phyloP scores from a whole-genome alignment of 2,888 invertebrate species.

The Gymnocheta viridis region DNA sequence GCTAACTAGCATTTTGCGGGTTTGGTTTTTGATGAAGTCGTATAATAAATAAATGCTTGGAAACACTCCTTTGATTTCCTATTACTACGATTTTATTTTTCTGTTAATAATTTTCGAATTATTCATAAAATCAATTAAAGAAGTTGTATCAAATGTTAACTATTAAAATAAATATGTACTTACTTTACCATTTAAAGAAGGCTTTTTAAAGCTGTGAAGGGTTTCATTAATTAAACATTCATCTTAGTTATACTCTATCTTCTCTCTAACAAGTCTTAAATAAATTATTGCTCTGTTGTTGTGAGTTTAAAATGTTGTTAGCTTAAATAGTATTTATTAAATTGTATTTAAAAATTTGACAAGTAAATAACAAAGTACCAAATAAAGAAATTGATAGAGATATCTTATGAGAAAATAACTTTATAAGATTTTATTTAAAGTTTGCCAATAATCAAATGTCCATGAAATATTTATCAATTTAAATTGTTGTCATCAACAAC shows the following conservation, averaged over 20 bases:
- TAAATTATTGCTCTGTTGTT: not conserved
- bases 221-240: too few relatives aligned
- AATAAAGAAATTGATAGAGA: not conserved
- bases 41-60: constrained; percentile 19
- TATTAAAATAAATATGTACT: too few relatives aligned
- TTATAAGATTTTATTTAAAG: constrained; percentile 20
- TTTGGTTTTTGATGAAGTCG: not conserved
- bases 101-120: constrained; percentile 6
- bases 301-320: not conserved
- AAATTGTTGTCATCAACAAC: constrained; percentile 33
- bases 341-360: not conserved
- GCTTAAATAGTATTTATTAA: not conserved
- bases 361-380: not conserved
- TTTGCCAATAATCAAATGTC: constrained; percentile 32
- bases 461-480: constrained; percentile 55
- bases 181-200: too few relatives aligned
- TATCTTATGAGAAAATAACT: constrained; percentile 4
- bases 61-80: constrained; percentile 43
- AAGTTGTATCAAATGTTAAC: not conserved
- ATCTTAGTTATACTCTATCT: too few relatives aligned
- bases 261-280: not conserved
- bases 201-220: too few relatives aligned
- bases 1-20: constrained; percentile 3
- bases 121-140: not conserved
- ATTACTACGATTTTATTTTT: not conserved